phyloP scores from a whole-genome alignment of 2,113 vertebrate species.

The Recurvirostra avosetta region DNA sequence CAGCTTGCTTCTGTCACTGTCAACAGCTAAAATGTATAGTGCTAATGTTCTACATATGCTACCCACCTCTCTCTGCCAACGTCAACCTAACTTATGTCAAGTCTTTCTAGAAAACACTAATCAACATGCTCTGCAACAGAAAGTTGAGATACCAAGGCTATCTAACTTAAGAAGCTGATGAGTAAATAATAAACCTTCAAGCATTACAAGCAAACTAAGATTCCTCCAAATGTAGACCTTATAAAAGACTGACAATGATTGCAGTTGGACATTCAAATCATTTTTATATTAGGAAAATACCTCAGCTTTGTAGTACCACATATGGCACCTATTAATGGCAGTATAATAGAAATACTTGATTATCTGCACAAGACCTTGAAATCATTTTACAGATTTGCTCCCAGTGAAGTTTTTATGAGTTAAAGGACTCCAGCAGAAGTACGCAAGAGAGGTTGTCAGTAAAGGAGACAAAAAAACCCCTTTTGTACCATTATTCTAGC shows the following conservation, averaged over 20 bases:
- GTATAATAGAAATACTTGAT: not conserved
- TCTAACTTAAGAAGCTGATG: not conserved
- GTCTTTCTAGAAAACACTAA: constrained; percentile 29
- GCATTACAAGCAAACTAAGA: not conserved
- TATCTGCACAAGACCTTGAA: not conserved
- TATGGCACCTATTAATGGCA: not conserved
- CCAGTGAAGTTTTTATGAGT: not conserved
- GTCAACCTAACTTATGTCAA: constrained; percentile 30
- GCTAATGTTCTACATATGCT: constrained; percentile 20
- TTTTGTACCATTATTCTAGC: not conserved
- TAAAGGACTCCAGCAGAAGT: not conserved
- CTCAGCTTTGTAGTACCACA: not conserved
- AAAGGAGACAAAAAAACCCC: not conserved
- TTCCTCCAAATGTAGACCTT: not conserved
- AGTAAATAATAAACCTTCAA: not conserved
- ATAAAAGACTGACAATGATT: not conserved
- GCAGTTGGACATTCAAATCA: not conserved
- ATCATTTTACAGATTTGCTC: not conserved
- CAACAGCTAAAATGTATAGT: not conserved
- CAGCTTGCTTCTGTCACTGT: constrained; percentile 31
- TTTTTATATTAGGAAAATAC: not conserved
- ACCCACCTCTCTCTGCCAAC: not conserved
- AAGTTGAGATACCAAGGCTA: not conserved
- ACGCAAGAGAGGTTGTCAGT: not conserved
- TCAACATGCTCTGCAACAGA: not conserved